Conservation (phyloP, 1,140 invertebrate genomes). For the Ephestia elutella region DNA sequence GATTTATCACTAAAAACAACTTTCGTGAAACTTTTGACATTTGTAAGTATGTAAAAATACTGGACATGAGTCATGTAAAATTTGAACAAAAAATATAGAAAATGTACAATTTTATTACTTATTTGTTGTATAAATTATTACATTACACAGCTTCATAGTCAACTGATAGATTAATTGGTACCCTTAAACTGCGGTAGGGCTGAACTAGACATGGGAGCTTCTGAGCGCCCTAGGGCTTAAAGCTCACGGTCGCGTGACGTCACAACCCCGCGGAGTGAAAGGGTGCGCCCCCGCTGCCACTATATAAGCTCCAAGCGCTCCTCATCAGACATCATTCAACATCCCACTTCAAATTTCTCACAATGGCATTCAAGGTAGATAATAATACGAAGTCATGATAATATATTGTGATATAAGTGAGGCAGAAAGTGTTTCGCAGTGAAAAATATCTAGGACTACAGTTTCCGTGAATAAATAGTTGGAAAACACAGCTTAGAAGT, state of each 20-base stretch:
- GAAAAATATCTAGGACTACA: background rate
- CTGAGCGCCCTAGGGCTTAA: slow-evolving; percentile 38
- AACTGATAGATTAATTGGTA: background rate
- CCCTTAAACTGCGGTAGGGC: background rate
- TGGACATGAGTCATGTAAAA: too few species aligned
- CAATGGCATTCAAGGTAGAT: slow-evolving; percentile 65
- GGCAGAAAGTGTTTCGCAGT: background rate
- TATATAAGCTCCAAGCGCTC: slow-evolving; percentile 59
- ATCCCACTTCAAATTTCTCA: slow-evolving; percentile 41
- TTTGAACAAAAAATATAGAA: too few species aligned
- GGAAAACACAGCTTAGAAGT: too few species aligned
- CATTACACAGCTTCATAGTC: too few species aligned
- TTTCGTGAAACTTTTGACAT: background rate
- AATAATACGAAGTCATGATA: background rate
- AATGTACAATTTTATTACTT: too few species aligned
- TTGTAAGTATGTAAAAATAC: background rate
- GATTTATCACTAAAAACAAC: too few species aligned
- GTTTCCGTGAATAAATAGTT: too few species aligned
- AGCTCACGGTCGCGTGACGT: slow-evolving; percentile 43
- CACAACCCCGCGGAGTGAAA: slow-evolving; percentile 48
- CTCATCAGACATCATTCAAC: slow-evolving; percentile 54
- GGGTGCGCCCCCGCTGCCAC: slow-evolving; percentile 49
- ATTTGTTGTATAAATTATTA: too few species aligned
- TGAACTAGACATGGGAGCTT: slow-evolving; percentile 24
- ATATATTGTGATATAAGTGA: background rate